Conservation (phyloP, 2,797 vertebrate species). For the Nothura maculosa region DNA sequence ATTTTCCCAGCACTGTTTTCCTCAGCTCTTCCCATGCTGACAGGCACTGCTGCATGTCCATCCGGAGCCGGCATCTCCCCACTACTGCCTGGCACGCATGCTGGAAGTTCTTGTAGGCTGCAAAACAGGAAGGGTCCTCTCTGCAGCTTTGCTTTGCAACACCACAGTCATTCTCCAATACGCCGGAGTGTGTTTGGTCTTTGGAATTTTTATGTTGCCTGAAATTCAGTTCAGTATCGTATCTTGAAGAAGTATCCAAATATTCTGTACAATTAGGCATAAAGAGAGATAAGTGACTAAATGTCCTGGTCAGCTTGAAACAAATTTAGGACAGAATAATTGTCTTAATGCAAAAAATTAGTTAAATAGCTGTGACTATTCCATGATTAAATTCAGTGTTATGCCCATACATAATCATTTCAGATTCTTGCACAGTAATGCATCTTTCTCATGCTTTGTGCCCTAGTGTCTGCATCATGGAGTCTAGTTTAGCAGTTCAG, state of each 20-base stretch:
- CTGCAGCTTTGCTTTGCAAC: conserved; percentile 53
- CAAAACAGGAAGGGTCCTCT: conserved; percentile 56
- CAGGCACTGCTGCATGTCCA: conserved; percentile 40
- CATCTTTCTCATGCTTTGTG: background rate
- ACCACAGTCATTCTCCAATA: conserved; percentile 23
- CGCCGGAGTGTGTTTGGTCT: accelerated
- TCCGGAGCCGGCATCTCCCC: conserved; percentile 23
- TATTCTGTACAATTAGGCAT: conserved; percentile 23
- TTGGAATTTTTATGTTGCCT: background rate
- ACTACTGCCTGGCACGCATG: conserved; percentile 32
- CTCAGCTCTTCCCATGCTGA: conserved; percentile 65
- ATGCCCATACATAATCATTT: background rate
- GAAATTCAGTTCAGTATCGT: conserved; percentile 24
- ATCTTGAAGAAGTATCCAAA: conserved; percentile 35
- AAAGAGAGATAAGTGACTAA: background rate
- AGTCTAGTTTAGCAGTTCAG: background rate
- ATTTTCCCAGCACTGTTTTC: conserved; percentile 68
- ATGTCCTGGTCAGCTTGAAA: background rate
- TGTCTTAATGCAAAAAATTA: background rate
- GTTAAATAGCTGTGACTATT: background rate
- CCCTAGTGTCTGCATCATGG: background rate
- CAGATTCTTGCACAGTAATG: background rate
- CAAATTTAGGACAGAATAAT: background rate
- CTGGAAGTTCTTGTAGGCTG: conserved; percentile 68
- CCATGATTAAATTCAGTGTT: background rate